A percentile compares a stretch with the other conserved stretches of the same genome.
These are phyloP conservation scores for Ennomos quercinarius DNA, from an alignment of 2,888 invertebrate genomes.

Conservation along the genomic window DNA sequence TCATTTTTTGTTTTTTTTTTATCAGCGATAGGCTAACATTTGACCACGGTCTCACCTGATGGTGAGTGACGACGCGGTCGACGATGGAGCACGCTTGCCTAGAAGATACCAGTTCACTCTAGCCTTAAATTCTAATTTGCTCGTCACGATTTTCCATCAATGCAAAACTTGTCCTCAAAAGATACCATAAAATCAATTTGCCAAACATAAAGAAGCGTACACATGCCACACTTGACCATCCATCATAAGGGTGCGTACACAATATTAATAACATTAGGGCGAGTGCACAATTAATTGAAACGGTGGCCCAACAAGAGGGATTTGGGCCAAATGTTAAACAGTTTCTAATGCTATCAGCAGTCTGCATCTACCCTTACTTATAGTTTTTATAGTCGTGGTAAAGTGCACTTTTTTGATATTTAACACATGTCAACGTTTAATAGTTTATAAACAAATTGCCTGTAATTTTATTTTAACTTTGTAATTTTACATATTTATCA, in stretches of 20 bases:
- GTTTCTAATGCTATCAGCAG: constrained; percentile 72
- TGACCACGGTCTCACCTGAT: no score
- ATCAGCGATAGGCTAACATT: no score
- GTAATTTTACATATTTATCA: no score
- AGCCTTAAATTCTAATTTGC: no score
- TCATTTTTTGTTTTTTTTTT: no score
- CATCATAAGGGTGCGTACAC: constrained; percentile 63
- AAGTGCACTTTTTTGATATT: constrained; percentile 36
- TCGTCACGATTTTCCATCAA: constrained; percentile 4
- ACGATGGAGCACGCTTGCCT: no score
- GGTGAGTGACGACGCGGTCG: no score
- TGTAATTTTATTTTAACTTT: no score
- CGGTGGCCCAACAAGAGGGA: constrained; percentile 51
- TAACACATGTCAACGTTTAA: constrained; percentile 24
- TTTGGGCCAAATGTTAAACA: constrained; percentile 78
- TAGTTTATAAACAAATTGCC: no score
- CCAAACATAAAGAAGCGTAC: constrained; percentile 64
- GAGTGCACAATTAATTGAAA: constrained; percentile 73
- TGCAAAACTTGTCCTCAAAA: constrained; percentile 22
- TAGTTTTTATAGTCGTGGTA: constrained; percentile 40
- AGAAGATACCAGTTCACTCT: no score
- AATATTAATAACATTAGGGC: constrained; percentile 71
- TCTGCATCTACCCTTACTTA: constrained; percentile 44
- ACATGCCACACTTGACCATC: constrained; percentile 77
- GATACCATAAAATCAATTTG: constrained; percentile 66